Percentiles rank a stretch among this genome's conserved stretches.
Conservation (phyloP, 2,797 vertebrate species). For the Myiotriccus ornatus region DNA sequence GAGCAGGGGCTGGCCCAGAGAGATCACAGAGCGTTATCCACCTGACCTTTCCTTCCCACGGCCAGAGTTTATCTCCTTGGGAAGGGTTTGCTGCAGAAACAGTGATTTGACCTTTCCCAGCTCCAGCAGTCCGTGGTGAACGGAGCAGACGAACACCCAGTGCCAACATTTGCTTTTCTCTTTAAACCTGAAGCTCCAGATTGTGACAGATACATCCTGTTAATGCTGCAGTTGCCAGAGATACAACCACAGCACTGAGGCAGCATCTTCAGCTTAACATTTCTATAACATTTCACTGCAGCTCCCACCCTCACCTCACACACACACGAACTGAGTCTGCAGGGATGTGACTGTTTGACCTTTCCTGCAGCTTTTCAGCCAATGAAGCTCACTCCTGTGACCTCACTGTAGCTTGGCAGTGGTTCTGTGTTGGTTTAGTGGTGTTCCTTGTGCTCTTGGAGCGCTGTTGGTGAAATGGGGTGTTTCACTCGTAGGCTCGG, state of each 20-base stretch:
- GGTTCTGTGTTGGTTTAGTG: neutral
- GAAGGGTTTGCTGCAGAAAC: neutral
- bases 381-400: neutral
- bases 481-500: neutral
- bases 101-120: slow-evolving; percentile 44
- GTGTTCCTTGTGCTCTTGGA: neutral
- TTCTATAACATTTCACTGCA: slow-evolving; percentile 1
- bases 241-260: neutral
- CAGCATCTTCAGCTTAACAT: neutral
- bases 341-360: neutral
- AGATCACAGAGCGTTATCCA: neutral
- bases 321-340: neutral
- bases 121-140: neutral
- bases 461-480: neutral
- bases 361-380: slow-evolving; percentile 22
- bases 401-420: neutral
- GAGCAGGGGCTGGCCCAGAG: neutral
- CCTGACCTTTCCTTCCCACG: slow-evolving; percentile 9
- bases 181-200: neutral
- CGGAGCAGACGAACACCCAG: neutral
- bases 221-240: neutral
- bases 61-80: slow-evolving; percentile 17
- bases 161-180: neutral
- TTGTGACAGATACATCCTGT: slow-evolving; percentile 1
- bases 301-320: neutral